A percentile compares a stretch with the other conserved stretches of the same genome.
These are phyloP conservation scores for Hypomecis atomaria DNA, from an alignment of 2,888 invertebrate genomes.

Conservation along the genomic window DNA sequence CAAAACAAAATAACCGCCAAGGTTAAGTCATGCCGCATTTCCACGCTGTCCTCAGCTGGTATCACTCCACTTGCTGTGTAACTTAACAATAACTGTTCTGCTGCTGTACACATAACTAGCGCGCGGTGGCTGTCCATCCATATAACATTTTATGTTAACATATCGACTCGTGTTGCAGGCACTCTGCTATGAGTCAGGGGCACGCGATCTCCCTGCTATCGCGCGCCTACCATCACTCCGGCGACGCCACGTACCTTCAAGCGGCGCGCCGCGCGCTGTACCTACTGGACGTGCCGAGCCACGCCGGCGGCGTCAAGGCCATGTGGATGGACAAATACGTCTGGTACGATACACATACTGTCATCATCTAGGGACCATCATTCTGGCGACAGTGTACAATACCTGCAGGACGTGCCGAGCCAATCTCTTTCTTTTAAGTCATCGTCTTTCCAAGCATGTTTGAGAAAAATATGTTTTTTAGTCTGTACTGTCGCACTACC, in stretches of 20 bases:
- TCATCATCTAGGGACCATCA: no score
- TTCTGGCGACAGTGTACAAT: no score
- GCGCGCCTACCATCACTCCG: conserved; percentile 94
- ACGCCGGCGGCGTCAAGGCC: conserved; percentile 93
- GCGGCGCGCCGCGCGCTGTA: conserved; percentile 92
- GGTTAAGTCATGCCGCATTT: conserved; percentile 70
- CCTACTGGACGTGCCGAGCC: conserved; percentile 90
- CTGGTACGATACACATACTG: conserved; percentile 86
- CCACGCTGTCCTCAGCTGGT: conserved; percentile 36
- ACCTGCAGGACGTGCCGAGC: no score
- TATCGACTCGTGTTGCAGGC: conserved; percentile 84
- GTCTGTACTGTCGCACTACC: no score
- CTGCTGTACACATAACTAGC: conserved; percentile 93
- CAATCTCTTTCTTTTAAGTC: no score
- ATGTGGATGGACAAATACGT: conserved; percentile 93
- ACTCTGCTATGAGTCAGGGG: conserved; percentile 99
- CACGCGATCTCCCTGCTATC: conserved; percentile 98
- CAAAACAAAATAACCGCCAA: no score
- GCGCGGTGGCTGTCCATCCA: conserved; percentile 93
- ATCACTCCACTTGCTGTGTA: conserved; percentile 88
- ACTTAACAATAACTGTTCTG: conserved; percentile 96
- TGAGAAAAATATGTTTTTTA: no score
- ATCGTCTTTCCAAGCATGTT: no score
- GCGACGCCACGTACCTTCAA: conserved; percentile 89
- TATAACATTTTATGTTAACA: no score